phyloP scores from a whole-genome alignment of 2,888 invertebrate species.

The Colostygia pectinataria region DNA sequence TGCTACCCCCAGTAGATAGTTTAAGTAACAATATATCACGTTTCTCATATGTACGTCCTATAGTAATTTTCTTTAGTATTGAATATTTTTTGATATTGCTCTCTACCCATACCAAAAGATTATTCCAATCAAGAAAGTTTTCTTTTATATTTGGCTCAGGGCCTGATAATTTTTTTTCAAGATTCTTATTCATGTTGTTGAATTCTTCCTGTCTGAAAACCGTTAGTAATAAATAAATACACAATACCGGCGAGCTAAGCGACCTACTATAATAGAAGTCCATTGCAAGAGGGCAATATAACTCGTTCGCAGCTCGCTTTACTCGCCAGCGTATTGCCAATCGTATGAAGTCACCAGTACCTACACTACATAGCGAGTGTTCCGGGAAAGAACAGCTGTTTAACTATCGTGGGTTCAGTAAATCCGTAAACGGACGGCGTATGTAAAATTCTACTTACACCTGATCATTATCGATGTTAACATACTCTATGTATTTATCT shows the following conservation, averaged over 20 bases:
- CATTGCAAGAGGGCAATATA: too few relatives aligned
- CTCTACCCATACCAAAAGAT: slow-evolving; percentile 47
- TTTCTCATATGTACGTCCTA: slow-evolving; percentile 57
- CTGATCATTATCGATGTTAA: slow-evolving; percentile 26
- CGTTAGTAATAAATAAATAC: too few relatives aligned
- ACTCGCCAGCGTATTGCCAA: too few relatives aligned
- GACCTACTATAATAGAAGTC: too few relatives aligned
- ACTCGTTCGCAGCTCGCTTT: too few relatives aligned
- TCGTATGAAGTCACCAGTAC: too few relatives aligned
- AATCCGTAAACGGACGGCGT: too few relatives aligned
- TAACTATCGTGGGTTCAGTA: too few relatives aligned
- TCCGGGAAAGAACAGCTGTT: too few relatives aligned
- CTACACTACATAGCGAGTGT: too few relatives aligned
- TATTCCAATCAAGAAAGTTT: slow-evolving; percentile 45
- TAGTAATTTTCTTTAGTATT: slow-evolving; percentile 46
- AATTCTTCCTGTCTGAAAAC: slow-evolving; percentile 20
- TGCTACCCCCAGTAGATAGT: slow-evolving; percentile 45
- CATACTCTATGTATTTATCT: slow-evolving; percentile 53
- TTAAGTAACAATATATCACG: slow-evolving; percentile 59
- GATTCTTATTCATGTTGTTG: not conserved
- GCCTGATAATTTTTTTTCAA: not conserved
- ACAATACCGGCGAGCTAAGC: too few relatives aligned
- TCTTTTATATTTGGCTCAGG: slow-evolving; percentile 23
- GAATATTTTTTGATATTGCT: slow-evolving; percentile 36
- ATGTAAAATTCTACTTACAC: slow-evolving; percentile 14